Conservation (phyloP, 1,140 invertebrate genomes). For the Drosophila tsacasi region DNA sequence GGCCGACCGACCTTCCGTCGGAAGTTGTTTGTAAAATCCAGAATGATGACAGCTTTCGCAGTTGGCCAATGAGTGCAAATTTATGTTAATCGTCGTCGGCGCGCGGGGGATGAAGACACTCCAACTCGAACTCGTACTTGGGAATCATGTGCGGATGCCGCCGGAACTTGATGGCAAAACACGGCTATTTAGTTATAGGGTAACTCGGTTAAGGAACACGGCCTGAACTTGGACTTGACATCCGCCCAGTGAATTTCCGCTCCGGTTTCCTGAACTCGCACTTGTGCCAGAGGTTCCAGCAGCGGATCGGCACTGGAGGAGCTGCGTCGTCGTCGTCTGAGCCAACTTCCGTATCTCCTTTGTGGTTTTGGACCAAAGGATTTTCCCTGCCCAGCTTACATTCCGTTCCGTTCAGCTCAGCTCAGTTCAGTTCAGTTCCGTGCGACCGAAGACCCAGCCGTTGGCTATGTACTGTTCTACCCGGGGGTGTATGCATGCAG, state of each 20-base stretch:
- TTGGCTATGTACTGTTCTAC: conserved; percentile 85
- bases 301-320: conserved; percentile 53
- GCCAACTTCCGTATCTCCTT: conserved; percentile 84
- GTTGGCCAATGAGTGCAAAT: conserved; percentile 60
- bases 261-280: conserved; percentile 62
- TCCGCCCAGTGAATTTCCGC: conserved; percentile 80
- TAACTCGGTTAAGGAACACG: conserved; percentile 46
- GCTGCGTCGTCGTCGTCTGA: conserved; percentile 69
- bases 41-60: conserved; percentile 65
- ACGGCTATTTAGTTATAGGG: conserved; percentile 51
- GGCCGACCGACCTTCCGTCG: conserved; percentile 74
- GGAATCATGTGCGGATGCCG: conserved; percentile 51
- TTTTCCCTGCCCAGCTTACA: conserved; percentile 82
- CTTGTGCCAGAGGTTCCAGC: conserved; percentile 44
- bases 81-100: conserved; percentile 67
- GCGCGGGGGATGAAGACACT: conserved; percentile 18
- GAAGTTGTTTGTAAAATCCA: conserved; percentile 85
- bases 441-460: conserved; percentile 84
- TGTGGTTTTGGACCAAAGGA: conserved; percentile 82
- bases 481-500: conserved; percentile 84
- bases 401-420: conserved; percentile 55
- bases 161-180: conserved; percentile 56
- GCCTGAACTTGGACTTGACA: conserved; percentile 66
- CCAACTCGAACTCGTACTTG: neutral
- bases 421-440: conserved; percentile 48